Conservation (phyloP, 2,113 vertebrate genomes). For the Epinephelus lanceolatus region DNA sequence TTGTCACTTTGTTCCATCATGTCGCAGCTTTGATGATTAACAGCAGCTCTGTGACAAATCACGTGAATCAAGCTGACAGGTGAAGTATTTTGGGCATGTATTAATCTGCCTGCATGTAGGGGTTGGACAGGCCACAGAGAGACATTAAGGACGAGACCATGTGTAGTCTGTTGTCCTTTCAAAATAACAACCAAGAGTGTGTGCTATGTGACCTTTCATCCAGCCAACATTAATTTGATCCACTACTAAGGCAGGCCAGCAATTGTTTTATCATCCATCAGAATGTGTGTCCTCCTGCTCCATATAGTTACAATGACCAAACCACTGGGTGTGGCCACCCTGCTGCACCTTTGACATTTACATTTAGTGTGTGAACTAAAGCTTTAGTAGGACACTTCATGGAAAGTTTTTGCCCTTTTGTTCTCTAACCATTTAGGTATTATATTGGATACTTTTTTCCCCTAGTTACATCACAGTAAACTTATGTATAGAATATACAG, state of each 20-base stretch:
- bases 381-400: neutral
- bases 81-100: conserved; percentile 54
- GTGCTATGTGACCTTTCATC: conserved; percentile 85
- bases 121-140: conserved; percentile 63
- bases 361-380: conserved; percentile 1
- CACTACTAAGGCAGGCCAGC: conserved; percentile 71
- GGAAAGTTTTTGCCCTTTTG: neutral
- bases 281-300: conserved; percentile 72
- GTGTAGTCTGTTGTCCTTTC: conserved; percentile 80
- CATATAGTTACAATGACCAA: conserved; percentile 65
- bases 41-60: conserved; percentile 61
- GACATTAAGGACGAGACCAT: conserved; percentile 60
- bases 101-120: conserved; percentile 53
- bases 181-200: conserved; percentile 83
- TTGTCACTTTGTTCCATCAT: neutral
- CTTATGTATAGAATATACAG: neutral
- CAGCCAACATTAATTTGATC: conserved; percentile 81
- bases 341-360: conserved; percentile 56
- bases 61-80: conserved; percentile 70
- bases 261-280: conserved; percentile 76
- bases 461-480: neutral
- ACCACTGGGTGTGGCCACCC: conserved; percentile 41
- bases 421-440: neutral
- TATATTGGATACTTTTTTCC: neutral
- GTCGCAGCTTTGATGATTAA: conserved; percentile 44